phyloP scores from a whole-genome alignment of 92 coral and sea anemone genomes.

The Porites evermanni region DNA sequence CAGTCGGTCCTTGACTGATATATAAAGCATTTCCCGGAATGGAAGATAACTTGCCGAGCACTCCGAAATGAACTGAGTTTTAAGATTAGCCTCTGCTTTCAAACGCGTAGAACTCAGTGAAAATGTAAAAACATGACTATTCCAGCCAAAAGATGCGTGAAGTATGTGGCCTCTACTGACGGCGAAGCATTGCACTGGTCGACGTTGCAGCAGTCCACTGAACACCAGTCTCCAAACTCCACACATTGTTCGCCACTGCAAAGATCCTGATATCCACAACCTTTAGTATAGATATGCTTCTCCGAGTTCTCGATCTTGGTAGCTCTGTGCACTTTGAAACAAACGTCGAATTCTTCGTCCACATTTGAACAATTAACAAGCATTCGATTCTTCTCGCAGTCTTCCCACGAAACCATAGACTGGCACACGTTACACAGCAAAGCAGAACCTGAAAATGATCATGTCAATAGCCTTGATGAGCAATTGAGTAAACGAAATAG shows the following conservation, averaged over 20 bases:
- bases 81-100: too few relatives aligned
- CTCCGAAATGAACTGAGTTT: too few relatives aligned
- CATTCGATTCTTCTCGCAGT: neutral
- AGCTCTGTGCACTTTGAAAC: constrained; percentile 10
- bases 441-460: neutral
- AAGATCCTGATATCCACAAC: neutral
- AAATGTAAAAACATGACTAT: neutral
- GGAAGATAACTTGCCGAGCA: too few relatives aligned
- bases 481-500: neutral
- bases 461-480: neutral
- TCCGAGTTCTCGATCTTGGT: neutral
- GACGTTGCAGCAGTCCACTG: constrained; percentile 11
- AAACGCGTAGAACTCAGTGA: neutral
- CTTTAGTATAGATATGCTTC: neutral
- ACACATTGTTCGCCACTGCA: neutral
- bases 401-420: neutral
- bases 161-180: neutral
- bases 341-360: neutral
- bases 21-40: too few relatives aligned
- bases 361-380: neutral
- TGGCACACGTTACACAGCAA: neutral
- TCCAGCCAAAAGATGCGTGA: neutral
- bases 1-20: too few relatives aligned
- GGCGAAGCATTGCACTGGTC: constrained; percentile 2
- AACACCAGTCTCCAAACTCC: constrained; percentile 15